phyloP scores from a whole-genome alignment of 2,888 invertebrate genomes.

The Drosophila merina region DNA sequence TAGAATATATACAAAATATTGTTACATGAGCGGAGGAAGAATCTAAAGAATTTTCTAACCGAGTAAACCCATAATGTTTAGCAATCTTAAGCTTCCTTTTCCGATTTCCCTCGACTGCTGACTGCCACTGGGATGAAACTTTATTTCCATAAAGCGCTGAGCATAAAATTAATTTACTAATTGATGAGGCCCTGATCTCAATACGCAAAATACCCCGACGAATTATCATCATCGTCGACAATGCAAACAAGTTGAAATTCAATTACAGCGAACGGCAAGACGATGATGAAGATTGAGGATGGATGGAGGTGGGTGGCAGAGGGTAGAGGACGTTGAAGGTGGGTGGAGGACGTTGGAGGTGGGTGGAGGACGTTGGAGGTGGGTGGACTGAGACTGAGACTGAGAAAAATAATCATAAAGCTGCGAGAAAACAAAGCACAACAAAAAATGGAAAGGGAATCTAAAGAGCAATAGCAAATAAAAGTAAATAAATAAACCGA shows the following conservation, averaged over 20 bases:
- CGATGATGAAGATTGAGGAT: constrained; percentile 22
- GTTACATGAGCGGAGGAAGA: background rate
- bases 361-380: constrained; percentile 8
- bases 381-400: constrained; percentile 10
- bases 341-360: constrained; percentile 10
- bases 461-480: constrained; percentile 72
- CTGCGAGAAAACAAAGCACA: constrained; percentile 64
- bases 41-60: constrained; percentile 22
- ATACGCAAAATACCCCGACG: constrained; percentile 82
- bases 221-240: constrained; percentile 79
- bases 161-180: constrained; percentile 83
- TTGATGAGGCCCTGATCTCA: constrained; percentile 83
- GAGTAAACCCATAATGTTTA: constrained; percentile 14
- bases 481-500: constrained; percentile 79
- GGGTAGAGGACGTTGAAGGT: constrained; percentile 14
- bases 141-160: constrained; percentile 69
- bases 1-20: too few species aligned
- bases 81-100: constrained; percentile 11
- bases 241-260: constrained; percentile 81
- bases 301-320: constrained; percentile 20
- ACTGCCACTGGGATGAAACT: constrained; percentile 32
- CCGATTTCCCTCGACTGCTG: constrained; percentile 12
- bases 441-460: constrained; percentile 60
- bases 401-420: constrained; percentile 75
- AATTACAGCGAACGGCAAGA: constrained; percentile 66